Percentiles rank a stretch among this genome's conserved stretches.
These are phyloP conservation scores for Thalassoma bifasciatum DNA, from an alignment of 2,113 vertebrate species.

Conservation along the genomic window DNA sequence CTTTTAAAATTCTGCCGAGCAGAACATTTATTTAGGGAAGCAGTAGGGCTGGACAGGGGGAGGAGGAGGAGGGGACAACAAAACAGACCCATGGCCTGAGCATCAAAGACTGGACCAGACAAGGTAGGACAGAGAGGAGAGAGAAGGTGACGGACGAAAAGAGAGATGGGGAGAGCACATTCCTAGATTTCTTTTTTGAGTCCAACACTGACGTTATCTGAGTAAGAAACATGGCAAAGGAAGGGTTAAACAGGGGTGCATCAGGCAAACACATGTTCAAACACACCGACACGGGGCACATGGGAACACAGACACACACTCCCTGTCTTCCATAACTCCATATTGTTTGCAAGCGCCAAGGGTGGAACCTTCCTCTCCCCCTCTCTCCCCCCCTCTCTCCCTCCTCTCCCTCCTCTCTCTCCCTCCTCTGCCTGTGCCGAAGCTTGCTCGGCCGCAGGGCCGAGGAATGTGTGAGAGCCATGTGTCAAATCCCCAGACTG, in stretches of 20 bases:
- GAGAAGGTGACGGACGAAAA: conserved; percentile 46
- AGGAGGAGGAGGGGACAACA: conserved; percentile 10
- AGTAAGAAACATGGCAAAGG: background rate
- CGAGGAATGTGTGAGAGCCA: conserved; percentile 97
- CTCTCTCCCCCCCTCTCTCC: background rate
- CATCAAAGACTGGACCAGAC: conserved; percentile 63
- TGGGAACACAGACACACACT: conserved; percentile 43
- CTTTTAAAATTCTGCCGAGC: conserved; percentile 75
- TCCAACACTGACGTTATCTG: conserved; percentile 4
- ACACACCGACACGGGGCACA: conserved; percentile 44
- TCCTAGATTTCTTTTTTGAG: conserved; percentile 21
- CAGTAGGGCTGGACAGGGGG: conserved; percentile 31
- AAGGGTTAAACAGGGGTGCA: conserved; percentile 41
- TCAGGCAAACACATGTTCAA: conserved; percentile 54
- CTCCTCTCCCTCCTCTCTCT: conserved; percentile 41
- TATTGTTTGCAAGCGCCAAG: conserved; percentile 82
- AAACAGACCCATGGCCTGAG: conserved; percentile 42
- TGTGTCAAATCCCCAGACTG: conserved; percentile 98
- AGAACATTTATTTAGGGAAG: conserved; percentile 79
- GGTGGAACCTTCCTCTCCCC: conserved; percentile 82
- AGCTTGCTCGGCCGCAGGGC: conserved; percentile 87
- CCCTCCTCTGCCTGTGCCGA: conserved; percentile 66
- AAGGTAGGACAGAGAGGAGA: conserved; percentile 12
- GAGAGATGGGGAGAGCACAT: conserved; percentile 33
- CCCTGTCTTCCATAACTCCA: conserved; percentile 74